Conservation (phyloP, 2,888 invertebrate species). For the Drymonia ruficornis region DNA sequence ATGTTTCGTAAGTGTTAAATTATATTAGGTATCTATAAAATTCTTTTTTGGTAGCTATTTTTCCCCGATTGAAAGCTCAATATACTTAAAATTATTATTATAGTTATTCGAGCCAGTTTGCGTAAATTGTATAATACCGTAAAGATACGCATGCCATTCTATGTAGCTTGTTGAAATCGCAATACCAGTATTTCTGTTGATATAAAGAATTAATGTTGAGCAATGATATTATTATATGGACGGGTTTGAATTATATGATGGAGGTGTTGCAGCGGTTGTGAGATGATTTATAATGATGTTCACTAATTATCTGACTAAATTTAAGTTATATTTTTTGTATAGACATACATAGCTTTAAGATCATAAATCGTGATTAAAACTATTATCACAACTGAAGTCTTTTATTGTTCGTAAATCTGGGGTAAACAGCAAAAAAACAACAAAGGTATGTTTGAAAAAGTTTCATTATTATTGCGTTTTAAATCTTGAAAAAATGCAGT, state of each 20-base stretch:
- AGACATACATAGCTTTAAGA: conserved; percentile 78
- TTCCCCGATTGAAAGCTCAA: conserved; percentile 52
- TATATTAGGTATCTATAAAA: conserved; percentile 24
- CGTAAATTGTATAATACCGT: conserved; percentile 18
- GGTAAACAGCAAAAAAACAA: too few relatives aligned
- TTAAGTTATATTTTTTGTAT: conserved; percentile 84
- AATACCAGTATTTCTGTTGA: conserved; percentile 56
- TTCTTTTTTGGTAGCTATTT: conserved; percentile 31
- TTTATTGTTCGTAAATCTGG: conserved; percentile 24
- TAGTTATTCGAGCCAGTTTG: conserved; percentile 22
- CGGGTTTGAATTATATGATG: conserved; percentile 71
- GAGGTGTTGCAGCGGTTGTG: conserved; percentile 83
- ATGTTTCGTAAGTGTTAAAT: conserved; percentile 32
- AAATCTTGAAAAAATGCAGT: conserved; percentile 17
- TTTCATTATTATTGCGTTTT: conserved; percentile 7
- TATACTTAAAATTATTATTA: conserved; percentile 31
- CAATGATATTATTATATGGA: conserved; percentile 70
- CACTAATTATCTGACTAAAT: conserved; percentile 82
- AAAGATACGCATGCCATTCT: conserved; percentile 16
- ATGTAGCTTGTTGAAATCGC: conserved; percentile 47
- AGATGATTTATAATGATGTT: conserved; percentile 83
- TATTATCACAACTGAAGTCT: conserved; percentile 64
- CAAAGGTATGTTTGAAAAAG: neutral
- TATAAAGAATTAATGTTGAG: conserved; percentile 58
- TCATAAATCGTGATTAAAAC: conserved; percentile 74